Base-by-base conservation (phyloP, 2,888 invertebrate species). In the Parasteatoda lunata region DNA sequence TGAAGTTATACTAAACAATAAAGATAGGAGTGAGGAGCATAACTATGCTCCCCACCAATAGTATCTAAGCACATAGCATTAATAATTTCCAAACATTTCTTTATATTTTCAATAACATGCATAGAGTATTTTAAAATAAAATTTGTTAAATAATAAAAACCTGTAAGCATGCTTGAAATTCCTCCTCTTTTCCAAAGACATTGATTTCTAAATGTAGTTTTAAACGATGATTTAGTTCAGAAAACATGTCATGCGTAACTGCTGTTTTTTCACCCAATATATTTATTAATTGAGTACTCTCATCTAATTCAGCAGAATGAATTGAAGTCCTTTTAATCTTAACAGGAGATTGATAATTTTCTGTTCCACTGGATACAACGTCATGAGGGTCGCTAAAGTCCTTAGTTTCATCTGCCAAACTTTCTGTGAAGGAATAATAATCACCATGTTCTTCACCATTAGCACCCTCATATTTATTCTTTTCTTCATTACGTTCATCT, bases 141-240 rank as follows among this genome's bases (percentile, higher is more conserved):
- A 30, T 30, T 30, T 30, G 2, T 30, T 30, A 52, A 51, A 71
- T 11, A 5, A 71, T 71, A 49, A 11, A n/a, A 76, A 88, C 88
- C 73, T 81, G 47, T 48, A 88, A 75, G 11, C 80, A 80, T 9
- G 76, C 81, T 51, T 79, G 52, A 11, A 88, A 49, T 15, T 79
- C 54, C 11, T 88, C 88, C 15, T 86, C 83, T 52, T 79, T 59
- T 8, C 64, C 79, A 64, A 88, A 86, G 4, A 88, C 47, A 72
- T 76, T 77, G 3, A 83, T 54, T 77, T 86, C 86, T 30, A 88
- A 77, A 49, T 88, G 77, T 30, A 88, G 70, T 64, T 86, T 85
- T 0, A 88, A 64, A 11, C 86, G 47, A 52, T 88, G 88, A 64
- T 88, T 80, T 7, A 86, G 70, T 48, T 86, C 70, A 11, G 54